Base-by-base conservation (phyloP, 1,140 invertebrate genomes). In the Zaprionus ghesquierei region DNA sequence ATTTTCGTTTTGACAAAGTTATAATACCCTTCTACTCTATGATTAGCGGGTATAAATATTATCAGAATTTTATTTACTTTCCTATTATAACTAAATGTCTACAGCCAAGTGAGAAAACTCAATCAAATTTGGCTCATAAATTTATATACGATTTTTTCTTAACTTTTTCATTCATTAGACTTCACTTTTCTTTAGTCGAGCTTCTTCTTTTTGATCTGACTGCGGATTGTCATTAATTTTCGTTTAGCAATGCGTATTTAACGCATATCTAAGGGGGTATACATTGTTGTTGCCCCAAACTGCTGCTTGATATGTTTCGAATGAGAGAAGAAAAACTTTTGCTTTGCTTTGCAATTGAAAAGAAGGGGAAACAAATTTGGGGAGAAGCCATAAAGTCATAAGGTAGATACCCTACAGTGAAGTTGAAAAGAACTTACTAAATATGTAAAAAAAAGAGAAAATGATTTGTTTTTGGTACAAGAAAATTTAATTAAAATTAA, bases 241-340 rank as follows among this genome's bases (percentile, higher is more conserved):
- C 41, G 41, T 46, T 46, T 46, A 46, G 41, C 41, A 46, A 46
- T 46, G 41, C 10, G 41, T 46, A 46, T 22, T 46, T 46, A 46
- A 46, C n/a, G 18, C 15, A 46, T 9, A 46, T 20, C 41, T 4
- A 41, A 41, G 6, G 13, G 13, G 13, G 35, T n/a, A n/a, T n/a
- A n/a, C 27, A 29, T 18, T 44, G 15, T 8, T 18, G 41, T n/a
- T 38, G 5, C n/a, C 13, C 5, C n/a, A n/a, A n/a, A n/a, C 35
- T 4, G n/a, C 35, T 38, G 13, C 13, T 5, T 46, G 41, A 46
- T 46, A 46, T 3, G 41, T 22, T 46, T 46, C 41, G 18, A 46
- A 46, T 46, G 41, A 46, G 41, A 46, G 41, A 12, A 20, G 41
- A 46, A 46, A 46, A 46, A 46, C 41, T 46, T 46, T 46, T 29